Conservation (phyloP, 2,888 invertebrate species). For the Heliothis peltigera region DNA sequence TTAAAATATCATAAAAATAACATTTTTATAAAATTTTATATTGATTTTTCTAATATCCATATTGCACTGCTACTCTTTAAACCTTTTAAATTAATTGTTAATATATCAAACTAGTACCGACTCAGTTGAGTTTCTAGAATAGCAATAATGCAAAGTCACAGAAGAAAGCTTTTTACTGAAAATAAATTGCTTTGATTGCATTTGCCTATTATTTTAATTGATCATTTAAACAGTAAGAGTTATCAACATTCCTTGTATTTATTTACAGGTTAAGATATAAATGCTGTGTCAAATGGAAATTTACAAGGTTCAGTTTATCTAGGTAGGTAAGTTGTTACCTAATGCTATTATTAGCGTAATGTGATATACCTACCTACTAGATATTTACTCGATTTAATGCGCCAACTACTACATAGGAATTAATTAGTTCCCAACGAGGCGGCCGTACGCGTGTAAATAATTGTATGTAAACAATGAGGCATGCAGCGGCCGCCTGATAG, state of each 20-base stretch:
- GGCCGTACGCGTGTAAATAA: conserved; percentile 50
- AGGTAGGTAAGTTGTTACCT: conserved; percentile 1
- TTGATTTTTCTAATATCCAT: no score
- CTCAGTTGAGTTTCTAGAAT: no score
- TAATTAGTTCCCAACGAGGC: conserved; percentile 36
- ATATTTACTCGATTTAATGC: conserved; percentile 33
- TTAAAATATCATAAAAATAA: no score
- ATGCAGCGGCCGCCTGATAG: conserved; percentile 53
- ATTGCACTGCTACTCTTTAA: no score
- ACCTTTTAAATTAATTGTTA: no score
- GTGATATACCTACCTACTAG: conserved; percentile 14
- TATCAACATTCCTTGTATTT: conserved; percentile 4
- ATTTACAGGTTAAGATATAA: conserved; percentile 15
- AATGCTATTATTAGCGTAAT: conserved; percentile 16
- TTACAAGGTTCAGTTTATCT: conserved; percentile 2
- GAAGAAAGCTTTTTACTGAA: no score
- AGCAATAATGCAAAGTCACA: no score
- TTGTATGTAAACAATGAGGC: conserved; percentile 62
- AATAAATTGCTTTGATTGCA: no score
- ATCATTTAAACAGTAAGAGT: conserved; percentile 10
- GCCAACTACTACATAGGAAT: conserved; percentile 36
- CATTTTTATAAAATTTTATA: no score
- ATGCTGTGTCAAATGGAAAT: conserved; percentile 24
- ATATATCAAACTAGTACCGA: no score
- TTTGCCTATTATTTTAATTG: no score